A percentile compares a stretch with the other conserved stretches of the same genome.
phyloP scores from a whole-genome alignment of 2,797 vertebrate species.

The Rhinichthys osculus region DNA sequence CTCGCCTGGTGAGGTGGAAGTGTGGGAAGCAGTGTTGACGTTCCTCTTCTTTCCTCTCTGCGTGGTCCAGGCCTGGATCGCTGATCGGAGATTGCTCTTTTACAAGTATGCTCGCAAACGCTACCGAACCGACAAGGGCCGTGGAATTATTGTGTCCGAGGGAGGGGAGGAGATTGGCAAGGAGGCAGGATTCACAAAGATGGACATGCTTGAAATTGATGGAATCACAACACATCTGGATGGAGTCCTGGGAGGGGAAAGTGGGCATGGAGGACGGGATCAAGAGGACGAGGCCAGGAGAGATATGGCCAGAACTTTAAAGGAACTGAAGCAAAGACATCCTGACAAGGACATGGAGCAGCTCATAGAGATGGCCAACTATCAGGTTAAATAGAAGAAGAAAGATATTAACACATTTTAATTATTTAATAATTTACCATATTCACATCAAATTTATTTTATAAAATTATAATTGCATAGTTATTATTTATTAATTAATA shows the following conservation, averaged over 20 bases:
- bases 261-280: slow-evolving; percentile 69
- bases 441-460: not conserved
- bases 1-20: slow-evolving; percentile 82
- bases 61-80: slow-evolving; percentile 86
- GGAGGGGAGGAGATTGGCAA: slow-evolving; percentile 73
- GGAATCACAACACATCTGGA: slow-evolving; percentile 78
- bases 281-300: slow-evolving; percentile 82
- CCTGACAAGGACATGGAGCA: slow-evolving; percentile 88
- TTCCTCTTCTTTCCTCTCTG: slow-evolving; percentile 86
- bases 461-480: not conserved
- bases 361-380: slow-evolving; percentile 87
- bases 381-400: slow-evolving; percentile 72
- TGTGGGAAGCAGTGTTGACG: slow-evolving; percentile 87
- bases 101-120: slow-evolving; percentile 84
- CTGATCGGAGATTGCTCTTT: slow-evolving; percentile 83
- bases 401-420: not conserved
- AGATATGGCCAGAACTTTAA: slow-evolving; percentile 84
- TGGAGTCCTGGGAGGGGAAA: slow-evolving; percentile 72
- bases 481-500: not conserved
- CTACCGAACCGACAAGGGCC: slow-evolving; percentile 81
- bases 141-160: slow-evolving; percentile 82
- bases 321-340: slow-evolving; percentile 85
- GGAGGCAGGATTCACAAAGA: slow-evolving; percentile 79
- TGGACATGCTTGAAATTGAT: slow-evolving; percentile 80
- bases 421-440: not conserved